Conservation (phyloP, 2,113 vertebrate genomes). For the Hydrolagus affinis region DNA sequence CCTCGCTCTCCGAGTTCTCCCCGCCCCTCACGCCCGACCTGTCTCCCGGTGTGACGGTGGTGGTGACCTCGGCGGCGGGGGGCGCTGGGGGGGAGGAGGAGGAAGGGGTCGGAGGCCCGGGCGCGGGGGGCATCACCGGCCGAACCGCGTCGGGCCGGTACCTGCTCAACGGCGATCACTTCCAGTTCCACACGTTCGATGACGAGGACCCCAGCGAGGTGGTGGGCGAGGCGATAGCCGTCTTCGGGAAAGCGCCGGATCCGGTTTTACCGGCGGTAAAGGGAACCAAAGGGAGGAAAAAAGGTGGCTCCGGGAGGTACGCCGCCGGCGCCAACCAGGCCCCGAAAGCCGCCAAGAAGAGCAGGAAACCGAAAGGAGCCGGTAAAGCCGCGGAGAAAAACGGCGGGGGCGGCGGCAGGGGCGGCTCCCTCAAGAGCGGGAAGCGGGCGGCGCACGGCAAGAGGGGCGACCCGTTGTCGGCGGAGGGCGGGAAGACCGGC, state of each 20-base stretch:
- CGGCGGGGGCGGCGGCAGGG: conserved; percentile 49
- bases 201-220: conserved; percentile 74
- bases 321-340: conserved; percentile 61
- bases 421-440: background rate
- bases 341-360: conserved; percentile 82
- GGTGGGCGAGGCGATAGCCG: conserved; percentile 62
- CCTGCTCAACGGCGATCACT: conserved; percentile 68
- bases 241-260: conserved; percentile 68
- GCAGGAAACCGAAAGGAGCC: conserved; percentile 68
- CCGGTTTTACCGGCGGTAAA: conserved; percentile 64
- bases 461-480: conserved; percentile 55
- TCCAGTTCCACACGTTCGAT: conserved; percentile 87
- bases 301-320: conserved; percentile 74
- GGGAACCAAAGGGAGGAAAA: conserved; percentile 83
- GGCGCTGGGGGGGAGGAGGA: conserved; percentile 42
- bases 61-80: conserved; percentile 71
- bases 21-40: conserved; percentile 92
- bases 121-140: too few species aligned
- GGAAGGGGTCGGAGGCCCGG: too few species aligned
- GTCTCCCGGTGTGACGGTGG: conserved; percentile 83
- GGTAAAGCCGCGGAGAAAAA: conserved; percentile 76
- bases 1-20: conserved; percentile 88
- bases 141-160: too few species aligned
- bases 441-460: background rate
- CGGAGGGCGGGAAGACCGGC: conserved; percentile 82